phyloP scores from a whole-genome alignment of 2,113 vertebrate genomes.

The Hippocampus barbouri region DNA sequence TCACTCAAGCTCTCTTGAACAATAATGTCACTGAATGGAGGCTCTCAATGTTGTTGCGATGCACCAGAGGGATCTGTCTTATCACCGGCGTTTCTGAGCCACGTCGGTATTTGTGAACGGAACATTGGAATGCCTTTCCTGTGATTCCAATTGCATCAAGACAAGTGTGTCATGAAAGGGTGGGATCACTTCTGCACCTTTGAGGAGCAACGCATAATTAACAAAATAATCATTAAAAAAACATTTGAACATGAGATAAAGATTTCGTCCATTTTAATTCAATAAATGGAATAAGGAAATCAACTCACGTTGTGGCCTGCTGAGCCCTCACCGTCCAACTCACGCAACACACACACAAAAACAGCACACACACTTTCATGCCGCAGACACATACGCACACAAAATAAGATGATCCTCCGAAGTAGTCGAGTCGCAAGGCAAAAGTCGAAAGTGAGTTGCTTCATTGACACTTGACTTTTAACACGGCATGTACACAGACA shows the following conservation, averaged over 20 bases:
- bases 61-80: too few species aligned
- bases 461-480: neutral
- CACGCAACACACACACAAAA: conserved; percentile 30
- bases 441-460: neutral
- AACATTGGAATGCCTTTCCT: too few species aligned
- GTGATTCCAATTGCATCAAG: too few species aligned
- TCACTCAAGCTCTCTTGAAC: too few species aligned
- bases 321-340: conserved; percentile 26
- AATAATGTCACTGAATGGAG: too few species aligned
- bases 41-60: too few species aligned
- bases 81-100: too few species aligned
- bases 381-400: neutral
- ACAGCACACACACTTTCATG: conserved; percentile 47
- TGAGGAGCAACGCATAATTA: too few species aligned
- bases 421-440: neutral
- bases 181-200: too few species aligned
- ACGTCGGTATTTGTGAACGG: too few species aligned
- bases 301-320: conserved; percentile 48
- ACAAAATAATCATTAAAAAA: too few species aligned
- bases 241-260: neutral
- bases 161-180: too few species aligned
- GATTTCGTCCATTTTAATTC: neutral
- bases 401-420: neutral
- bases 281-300: neutral
- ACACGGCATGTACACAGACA: neutral